These are phyloP conservation scores for Calidris pygmaea DNA, from an alignment of 2,113 vertebrate genomes.

Conservation along the genomic window DNA sequence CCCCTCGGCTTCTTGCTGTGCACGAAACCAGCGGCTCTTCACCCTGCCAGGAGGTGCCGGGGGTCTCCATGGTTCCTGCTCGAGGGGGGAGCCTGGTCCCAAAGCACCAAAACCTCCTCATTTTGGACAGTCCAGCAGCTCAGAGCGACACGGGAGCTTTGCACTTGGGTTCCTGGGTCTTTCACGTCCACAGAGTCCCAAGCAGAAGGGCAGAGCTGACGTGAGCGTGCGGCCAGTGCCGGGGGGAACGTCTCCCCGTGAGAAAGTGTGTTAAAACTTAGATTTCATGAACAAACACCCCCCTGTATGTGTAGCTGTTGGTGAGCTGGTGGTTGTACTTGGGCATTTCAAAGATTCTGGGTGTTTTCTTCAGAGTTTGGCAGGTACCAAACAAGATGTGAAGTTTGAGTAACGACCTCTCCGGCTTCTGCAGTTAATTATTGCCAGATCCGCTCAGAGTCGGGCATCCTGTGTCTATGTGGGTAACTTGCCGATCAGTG, in stretches of 20 bases:
- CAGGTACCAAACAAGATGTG: background rate
- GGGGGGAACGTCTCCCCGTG: fast-evolving
- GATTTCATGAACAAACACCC: fast-evolving
- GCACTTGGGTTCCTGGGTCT: background rate
- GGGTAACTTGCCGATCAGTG: background rate
- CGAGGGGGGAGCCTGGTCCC: background rate
- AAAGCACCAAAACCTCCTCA: slow-evolving; percentile 14
- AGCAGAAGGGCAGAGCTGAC: background rate
- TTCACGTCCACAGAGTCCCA: background rate
- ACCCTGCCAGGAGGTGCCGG: slow-evolving; percentile 6
- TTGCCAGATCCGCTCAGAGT: background rate
- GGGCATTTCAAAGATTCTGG: background rate
- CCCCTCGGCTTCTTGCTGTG: background rate
- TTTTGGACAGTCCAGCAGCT: background rate
- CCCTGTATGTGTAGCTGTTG: fast-evolving
- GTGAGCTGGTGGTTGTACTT: too few relatives aligned
- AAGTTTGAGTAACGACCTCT: background rate
- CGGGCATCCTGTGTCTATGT: fast-evolving
- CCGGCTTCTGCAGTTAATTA: background rate
- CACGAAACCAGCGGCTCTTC: slow-evolving; percentile 24
- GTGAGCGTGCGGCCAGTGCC: fast-evolving
- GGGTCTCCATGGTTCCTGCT: background rate
- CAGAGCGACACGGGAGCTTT: background rate
- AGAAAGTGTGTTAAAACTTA: fast-evolving
- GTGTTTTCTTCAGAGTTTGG: background rate